Evolutionary conservation across 2,797 vertebrate species (phyloP).

Genomic region (Enteromius fasciolatus): DNA sequence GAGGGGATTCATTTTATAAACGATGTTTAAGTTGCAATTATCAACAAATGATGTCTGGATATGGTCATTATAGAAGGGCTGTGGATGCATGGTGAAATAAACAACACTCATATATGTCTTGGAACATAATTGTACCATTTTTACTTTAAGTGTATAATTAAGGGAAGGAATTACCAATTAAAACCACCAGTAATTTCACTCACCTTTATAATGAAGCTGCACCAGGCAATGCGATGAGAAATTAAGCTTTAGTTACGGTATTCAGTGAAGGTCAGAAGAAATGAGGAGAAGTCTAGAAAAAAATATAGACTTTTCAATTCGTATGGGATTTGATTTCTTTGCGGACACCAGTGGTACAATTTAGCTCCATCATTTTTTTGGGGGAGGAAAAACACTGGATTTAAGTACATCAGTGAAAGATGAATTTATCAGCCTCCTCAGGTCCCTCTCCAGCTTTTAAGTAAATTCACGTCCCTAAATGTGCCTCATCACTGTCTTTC

Average conservation of each 20-base stretch:
- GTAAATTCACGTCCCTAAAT: slow-evolving; percentile 13
- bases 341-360: background rate
- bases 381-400: background rate
- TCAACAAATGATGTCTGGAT: background rate
- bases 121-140: background rate
- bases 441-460: slow-evolving; percentile 1
- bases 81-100: background rate
- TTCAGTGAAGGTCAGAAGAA: slow-evolving; percentile 19
- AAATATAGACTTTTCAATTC: background rate
- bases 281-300: background rate
- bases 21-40: background rate
- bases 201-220: background rate
- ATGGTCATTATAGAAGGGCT: background rate
- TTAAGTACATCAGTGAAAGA: background rate
- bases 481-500: background rate
- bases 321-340: background rate
- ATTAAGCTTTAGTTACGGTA: slow-evolving; percentile 5
- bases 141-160: background rate
- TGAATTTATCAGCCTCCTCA: background rate
- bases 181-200: background rate
- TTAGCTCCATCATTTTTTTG: background rate
- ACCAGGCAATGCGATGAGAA: background rate
- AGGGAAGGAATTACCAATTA: background rate
- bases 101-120: background rate
- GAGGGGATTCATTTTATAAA: background rate